A percentile compares a stretch with the other conserved stretches of the same genome.
These are phyloP conservation scores for Zaprionus bogoriensis DNA, from an alignment of 2,888 invertebrate genomes.

Conservation along the genomic window DNA sequence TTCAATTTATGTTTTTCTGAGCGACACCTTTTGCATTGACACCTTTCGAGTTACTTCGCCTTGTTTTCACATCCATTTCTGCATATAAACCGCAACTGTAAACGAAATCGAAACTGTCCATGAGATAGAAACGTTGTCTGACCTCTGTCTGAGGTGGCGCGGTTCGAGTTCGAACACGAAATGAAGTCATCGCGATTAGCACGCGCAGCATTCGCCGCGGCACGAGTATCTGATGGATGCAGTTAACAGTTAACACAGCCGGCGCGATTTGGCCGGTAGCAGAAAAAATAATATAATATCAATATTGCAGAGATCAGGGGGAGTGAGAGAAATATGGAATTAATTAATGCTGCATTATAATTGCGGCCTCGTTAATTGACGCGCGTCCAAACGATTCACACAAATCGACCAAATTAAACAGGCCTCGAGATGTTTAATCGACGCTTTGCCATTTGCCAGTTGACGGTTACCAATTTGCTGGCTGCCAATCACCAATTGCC, in stretches of 20 bases:
- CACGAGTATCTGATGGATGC: constrained; percentile 52
- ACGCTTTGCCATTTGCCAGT: neutral
- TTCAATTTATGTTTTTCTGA: constrained; percentile 3
- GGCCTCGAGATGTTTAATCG: constrained; percentile 11
- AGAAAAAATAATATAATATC: constrained; percentile 30
- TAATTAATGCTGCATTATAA: constrained; percentile 44
- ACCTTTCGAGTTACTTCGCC: constrained; percentile 28
- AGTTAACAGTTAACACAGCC: neutral
- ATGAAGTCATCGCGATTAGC: constrained; percentile 76
- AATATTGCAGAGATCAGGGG: constrained; percentile 5
- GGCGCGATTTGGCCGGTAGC: constrained; percentile 23
- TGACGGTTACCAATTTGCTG: neutral
- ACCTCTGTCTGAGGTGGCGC: constrained; percentile 52
- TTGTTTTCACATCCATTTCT: neutral
- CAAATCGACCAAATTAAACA: constrained; percentile 11
- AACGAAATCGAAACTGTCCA: constrained; percentile 47
- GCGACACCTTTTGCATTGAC: constrained; percentile 32
- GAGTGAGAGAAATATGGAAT: constrained; percentile 15
- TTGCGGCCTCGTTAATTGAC: constrained; percentile 25
- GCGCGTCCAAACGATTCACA: constrained; percentile 7
- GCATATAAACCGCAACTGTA: neutral
- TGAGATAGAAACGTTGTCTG: constrained; percentile 48
- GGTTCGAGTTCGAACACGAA: constrained; percentile 43
- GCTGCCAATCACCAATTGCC: neutral
- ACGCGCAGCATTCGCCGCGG: constrained; percentile 31